Base-by-base conservation (phyloP, 2,113 vertebrate genomes). In the Nerophis ophidion region DNA sequence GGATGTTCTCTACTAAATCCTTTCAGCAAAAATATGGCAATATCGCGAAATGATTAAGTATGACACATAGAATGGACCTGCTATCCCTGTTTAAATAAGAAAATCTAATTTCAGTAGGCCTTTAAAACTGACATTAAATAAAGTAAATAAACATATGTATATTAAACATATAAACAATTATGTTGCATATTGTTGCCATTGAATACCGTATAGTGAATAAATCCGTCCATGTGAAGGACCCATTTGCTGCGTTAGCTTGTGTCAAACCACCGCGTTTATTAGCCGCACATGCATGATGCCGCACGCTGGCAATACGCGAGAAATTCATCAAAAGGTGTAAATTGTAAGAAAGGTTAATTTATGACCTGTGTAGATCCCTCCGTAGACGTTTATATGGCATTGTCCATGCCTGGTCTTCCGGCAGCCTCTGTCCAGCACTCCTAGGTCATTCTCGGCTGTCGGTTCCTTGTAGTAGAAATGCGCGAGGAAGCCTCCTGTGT, bases 331-430 rank as follows among this genome's bases (percentile, higher is more conserved):
- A 34, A 7, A 47, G 6, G 9, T 19, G 45, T 13, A 14, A 36
- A 61, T 13, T 13, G 59, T 16, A 6, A 57, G 12, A 42, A 53
- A 15, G 12, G 47, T 13, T 9, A 0, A 0, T 12, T 33, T 1
- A 1, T 85, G 85, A 91, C 90, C 90, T 88, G 72, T 9, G 46
- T n/a, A 46, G 66, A 67, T 61, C 67, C 57, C 65, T 61, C 70
- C 63, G 61, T 46, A 47, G 60, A 33, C 63, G 65, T 60, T 77
- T 68, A 80, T 16, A 38, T 61, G n/a, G 64, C 73, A 81, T 82
- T 78, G 82, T 68, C 75, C 83, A 78, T 78, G 61, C 0, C 50
- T 47, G 7, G 35, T 52, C 4, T 42, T 33, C 68, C 42, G 7
- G 60, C 54, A 4, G 68, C 48, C n/a, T 14, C 57, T 17, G 58